Percentiles rank a stretch among this genome's conserved stretches.
phyloP scores from a whole-genome alignment of 2,797 vertebrate genomes.

The Cottoperca gobio region DNA sequence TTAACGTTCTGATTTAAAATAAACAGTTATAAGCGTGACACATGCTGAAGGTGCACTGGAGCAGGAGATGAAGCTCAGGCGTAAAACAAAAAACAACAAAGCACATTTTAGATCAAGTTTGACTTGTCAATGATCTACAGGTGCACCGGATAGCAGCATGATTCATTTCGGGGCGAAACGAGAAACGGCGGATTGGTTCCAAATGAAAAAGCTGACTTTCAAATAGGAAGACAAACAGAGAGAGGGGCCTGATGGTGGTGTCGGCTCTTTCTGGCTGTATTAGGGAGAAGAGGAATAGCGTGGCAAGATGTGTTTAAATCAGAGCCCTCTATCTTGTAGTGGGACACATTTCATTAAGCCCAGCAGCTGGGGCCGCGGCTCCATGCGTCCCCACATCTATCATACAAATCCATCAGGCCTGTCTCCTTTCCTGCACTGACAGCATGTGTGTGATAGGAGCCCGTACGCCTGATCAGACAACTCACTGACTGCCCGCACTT shows the following conservation, averaged over 20 bases:
- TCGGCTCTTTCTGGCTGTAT: constrained; percentile 71
- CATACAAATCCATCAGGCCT: constrained; percentile 83
- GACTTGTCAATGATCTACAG: constrained; percentile 73
- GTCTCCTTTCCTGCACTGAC: constrained; percentile 67
- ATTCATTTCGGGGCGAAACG: constrained; percentile 61
- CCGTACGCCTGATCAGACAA: constrained; percentile 75
- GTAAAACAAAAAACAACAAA: constrained; percentile 61
- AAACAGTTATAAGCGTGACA: constrained; percentile 18
- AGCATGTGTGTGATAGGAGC: constrained; percentile 74
- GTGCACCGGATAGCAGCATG: constrained; percentile 61
- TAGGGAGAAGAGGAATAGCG: constrained; percentile 78
- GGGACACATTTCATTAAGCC: constrained; percentile 89
- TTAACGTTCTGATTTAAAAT: constrained; percentile 37
- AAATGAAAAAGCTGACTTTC: constrained; percentile 78
- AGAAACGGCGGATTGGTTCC: constrained; percentile 67
- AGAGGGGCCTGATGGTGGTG: constrained; percentile 48
- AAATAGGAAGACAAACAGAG: constrained; percentile 80
- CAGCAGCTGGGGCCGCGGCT: constrained; percentile 84
- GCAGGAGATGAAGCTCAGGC: constrained; percentile 22
- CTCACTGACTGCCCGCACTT: constrained; percentile 77
- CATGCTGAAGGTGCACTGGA: constrained; percentile 32
- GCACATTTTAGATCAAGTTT: constrained; percentile 65
- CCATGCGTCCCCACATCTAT: constrained; percentile 82
- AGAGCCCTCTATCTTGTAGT: constrained; percentile 86
- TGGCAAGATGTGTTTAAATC: constrained; percentile 86